A percentile compares a stretch with the other conserved stretches of the same genome.
phyloP scores from a whole-genome alignment of 2,888 invertebrate genomes.

The Heliconius charithonia region DNA sequence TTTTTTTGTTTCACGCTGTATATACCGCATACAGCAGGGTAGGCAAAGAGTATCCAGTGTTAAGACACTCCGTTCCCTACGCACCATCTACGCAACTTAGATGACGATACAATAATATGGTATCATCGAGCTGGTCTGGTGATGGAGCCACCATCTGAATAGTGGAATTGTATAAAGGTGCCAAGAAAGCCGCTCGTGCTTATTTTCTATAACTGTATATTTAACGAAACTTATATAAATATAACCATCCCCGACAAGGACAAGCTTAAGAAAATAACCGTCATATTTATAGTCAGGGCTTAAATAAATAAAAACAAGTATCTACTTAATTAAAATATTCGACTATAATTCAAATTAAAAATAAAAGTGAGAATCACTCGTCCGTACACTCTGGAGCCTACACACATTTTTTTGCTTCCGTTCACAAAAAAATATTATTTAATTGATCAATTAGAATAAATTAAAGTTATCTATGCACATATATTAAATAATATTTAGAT shows the following conservation, averaged over 20 bases:
- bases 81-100: too few relatives aligned
- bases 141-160: too few relatives aligned
- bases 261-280: background rate
- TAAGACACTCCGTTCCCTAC: too few relatives aligned
- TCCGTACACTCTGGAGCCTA: background rate
- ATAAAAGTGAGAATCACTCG: conserved; percentile 1
- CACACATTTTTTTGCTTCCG: background rate
- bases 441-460: conserved; percentile 19
- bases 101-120: too few relatives aligned
- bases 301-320: conserved; percentile 1
- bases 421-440: conserved; percentile 19
- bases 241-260: too few relatives aligned
- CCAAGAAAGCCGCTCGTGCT: too few relatives aligned
- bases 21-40: background rate
- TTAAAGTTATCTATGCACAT: conserved; percentile 18
- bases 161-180: too few relatives aligned
- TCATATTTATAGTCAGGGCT: background rate
- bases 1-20: background rate
- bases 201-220: too few relatives aligned
- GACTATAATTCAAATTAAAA: conserved; percentile 11
- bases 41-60: background rate
- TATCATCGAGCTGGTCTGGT: too few relatives aligned
- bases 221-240: too few relatives aligned
- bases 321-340: background rate
- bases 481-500: background rate